phyloP scores from a whole-genome alignment of 1,140 invertebrate species.

The Bursaphelenchus mucronatus region DNA sequence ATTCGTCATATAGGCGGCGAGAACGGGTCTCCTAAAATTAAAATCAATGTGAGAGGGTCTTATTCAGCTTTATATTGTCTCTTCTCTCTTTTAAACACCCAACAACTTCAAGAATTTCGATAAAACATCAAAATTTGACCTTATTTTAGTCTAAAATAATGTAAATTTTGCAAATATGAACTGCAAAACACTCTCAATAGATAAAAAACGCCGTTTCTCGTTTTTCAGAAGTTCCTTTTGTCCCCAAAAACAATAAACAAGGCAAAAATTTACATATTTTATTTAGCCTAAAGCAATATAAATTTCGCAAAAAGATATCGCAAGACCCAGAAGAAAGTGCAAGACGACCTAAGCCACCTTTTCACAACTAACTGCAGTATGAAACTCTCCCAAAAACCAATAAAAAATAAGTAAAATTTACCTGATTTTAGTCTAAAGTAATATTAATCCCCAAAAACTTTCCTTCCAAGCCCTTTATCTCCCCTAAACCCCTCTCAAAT shows the following conservation, averaged over 20 bases:
- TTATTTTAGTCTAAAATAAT: not conserved
- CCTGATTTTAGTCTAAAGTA: constrained; percentile 8
- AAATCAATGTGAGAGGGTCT: not conserved
- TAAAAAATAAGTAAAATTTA: constrained; percentile 17
- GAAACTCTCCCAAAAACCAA: constrained; percentile 17
- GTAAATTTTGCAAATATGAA: not conserved
- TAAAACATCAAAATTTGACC: not conserved
- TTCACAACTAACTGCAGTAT: constrained; percentile 1
- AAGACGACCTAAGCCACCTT: too few relatives aligned
- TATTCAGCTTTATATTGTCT: not conserved
- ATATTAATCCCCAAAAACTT: not conserved
- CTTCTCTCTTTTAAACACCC: constrained; percentile 8
- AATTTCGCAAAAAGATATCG: too few relatives aligned
- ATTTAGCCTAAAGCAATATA: too few relatives aligned
- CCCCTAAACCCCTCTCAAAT: not conserved
- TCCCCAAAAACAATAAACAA: too few relatives aligned
- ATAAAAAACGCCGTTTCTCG: not conserved
- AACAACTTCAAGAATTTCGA: not conserved
- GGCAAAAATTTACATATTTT: too few relatives aligned
- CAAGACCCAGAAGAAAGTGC: too few relatives aligned
- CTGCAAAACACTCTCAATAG: not conserved
- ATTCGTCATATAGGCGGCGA: constrained; percentile 7
- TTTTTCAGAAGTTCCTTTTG: too few relatives aligned
- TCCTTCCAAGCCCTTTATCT: not conserved
- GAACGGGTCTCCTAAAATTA: not conserved